Base-by-base conservation (phyloP, 2,888 invertebrate species). In the Pollenia griseotomentosa region DNA sequence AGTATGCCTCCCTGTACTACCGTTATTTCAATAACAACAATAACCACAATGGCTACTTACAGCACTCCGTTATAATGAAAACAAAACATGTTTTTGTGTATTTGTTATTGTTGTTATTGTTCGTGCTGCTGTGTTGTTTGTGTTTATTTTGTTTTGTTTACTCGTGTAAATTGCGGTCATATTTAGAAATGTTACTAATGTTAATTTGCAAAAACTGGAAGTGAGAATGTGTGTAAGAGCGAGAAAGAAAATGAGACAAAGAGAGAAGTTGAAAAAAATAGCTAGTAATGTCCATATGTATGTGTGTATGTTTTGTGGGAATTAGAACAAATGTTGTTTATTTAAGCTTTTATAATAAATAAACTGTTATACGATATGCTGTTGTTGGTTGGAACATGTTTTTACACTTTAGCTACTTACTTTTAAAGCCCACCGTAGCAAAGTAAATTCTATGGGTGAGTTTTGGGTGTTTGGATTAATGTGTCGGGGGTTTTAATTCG, bases 81-180 rank as follows among this genome's bases (percentile, higher is more conserved):
- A 33, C 10, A 59, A 73, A 68, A 74, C 16, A 16, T 66, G 78
- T 57, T 23, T 55, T 19, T 12, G 33, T 9, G 12, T 23, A 23
- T 57, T 23, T 61, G 53, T 55, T 48, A 46, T 73, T 59, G 12
- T 16, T 55, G 23, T 59, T 66, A 14, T 61, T 23, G 19, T 65
- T 44, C 2, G 23, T 66, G 46, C 23, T 16, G 14, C 40, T 59
- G 4, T 59, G 55, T 46, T 77, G 6, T 61, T 46, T 16, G 3
- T 12, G 12, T 23, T 11, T 61, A 6, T 40, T 51, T 48, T 63
- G 51, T 51, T 40, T 68, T 82, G 48, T 82, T 74, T 66, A 51
- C 57, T 74, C 23, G 23, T 74, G 71, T 77, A 70, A 77, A 83
- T 83, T 77, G 78, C 51, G 83, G 73, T 78, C 71, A 78, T 71